These are phyloP conservation scores for Labrus mixtus DNA, from an alignment of 2,113 vertebrate species.

Conservation along the genomic window DNA sequence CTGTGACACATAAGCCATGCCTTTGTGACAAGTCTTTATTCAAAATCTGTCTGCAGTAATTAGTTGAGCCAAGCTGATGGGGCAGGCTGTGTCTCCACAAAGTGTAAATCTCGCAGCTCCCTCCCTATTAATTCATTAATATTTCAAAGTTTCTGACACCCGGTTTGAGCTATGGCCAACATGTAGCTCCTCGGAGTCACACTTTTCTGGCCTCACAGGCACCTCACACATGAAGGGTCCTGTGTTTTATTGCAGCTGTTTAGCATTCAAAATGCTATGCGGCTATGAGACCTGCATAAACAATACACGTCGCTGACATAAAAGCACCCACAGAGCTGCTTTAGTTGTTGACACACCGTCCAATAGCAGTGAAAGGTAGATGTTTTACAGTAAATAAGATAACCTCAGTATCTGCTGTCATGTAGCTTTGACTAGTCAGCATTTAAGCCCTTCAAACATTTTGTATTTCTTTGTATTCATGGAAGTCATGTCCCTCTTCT, in stretches of 20 bases:
- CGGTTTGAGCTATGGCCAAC: slow-evolving; percentile 57
- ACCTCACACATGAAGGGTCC: slow-evolving; percentile 38
- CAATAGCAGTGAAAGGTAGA: not conserved
- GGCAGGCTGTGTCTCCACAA: slow-evolving; percentile 35
- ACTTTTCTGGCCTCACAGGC: slow-evolving; percentile 49
- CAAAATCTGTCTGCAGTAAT: slow-evolving; percentile 52
- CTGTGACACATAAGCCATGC: slow-evolving; percentile 12
- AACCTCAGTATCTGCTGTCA: not conserved
- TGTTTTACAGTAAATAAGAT: not conserved
- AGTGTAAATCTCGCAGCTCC: slow-evolving; percentile 52
- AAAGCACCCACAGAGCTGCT: slow-evolving; percentile 15
- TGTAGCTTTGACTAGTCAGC: slow-evolving; percentile 13
- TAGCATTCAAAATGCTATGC: slow-evolving; percentile 45
- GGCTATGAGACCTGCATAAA: slow-evolving; percentile 40
- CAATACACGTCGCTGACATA: slow-evolving; percentile 36
- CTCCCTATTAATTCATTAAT: slow-evolving; percentile 47
- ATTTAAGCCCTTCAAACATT: slow-evolving; percentile 5
- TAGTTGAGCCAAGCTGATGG: slow-evolving; percentile 44
- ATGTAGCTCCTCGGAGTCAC: slow-evolving; percentile 8
- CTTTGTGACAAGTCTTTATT: slow-evolving; percentile 34
- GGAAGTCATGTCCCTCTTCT: not conserved
- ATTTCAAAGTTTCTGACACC: slow-evolving; percentile 55
- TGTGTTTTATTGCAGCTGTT: slow-evolving; percentile 58
- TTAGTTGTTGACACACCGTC: not conserved
- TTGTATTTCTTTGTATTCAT: slow-evolving; percentile 29